Percentiles rank a stretch among this genome's conserved stretches.
Conservation (phyloP, 2,113 vertebrate species). For the Equus przewalskii region DNA sequence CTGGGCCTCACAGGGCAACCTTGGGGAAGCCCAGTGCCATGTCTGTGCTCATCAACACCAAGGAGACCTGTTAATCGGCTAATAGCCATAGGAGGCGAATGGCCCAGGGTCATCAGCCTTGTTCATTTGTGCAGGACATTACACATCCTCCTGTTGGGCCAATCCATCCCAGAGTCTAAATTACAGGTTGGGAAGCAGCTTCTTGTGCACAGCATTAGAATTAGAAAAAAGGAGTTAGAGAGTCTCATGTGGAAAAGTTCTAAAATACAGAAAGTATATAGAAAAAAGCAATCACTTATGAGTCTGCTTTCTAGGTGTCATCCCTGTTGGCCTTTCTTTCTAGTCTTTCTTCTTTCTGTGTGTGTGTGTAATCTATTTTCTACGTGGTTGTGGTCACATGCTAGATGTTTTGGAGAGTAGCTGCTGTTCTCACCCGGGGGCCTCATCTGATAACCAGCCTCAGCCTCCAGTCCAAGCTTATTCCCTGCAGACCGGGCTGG, state of each 20-base stretch:
- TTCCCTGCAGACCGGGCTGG: not conserved
- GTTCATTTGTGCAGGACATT: not conserved
- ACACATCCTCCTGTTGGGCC: not conserved
- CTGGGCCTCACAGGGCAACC: not conserved
- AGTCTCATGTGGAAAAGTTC: not conserved
- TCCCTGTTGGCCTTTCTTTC: not conserved
- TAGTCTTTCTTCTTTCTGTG: not conserved
- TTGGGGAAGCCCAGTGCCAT: accelerated
- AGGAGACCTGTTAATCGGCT: not conserved
- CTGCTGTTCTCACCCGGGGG: not conserved
- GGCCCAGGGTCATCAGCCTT: not conserved
- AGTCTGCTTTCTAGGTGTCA: no score
- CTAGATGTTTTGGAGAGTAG: not conserved
- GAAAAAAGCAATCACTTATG: not conserved
- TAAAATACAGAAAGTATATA: not conserved
- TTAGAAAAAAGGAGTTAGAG: not conserved
- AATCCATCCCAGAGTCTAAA: not conserved
- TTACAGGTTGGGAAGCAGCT: not conserved
- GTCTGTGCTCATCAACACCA: not conserved
- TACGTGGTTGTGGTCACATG: not conserved
- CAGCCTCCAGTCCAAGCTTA: not conserved
- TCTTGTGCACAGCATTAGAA: not conserved
- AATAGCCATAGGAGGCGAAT: accelerated
- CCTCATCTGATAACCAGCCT: not conserved
- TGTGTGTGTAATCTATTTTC: not conserved